phyloP scores from a whole-genome alignment of 2,888 invertebrate genomes.

The Meteorus cinctellus region DNA sequence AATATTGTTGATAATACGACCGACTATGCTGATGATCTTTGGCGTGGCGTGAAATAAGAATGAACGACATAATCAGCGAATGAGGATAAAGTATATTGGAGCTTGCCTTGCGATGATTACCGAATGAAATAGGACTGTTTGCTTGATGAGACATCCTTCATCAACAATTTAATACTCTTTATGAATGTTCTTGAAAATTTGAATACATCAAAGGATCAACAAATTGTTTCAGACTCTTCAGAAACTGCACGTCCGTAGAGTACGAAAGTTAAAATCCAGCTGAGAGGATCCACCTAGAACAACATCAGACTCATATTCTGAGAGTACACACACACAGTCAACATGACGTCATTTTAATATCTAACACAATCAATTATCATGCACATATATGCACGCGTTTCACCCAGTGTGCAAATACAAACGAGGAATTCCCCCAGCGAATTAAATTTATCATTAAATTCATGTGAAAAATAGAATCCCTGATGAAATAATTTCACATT shows the following conservation, averaged over 20 bases:
- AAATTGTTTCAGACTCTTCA: background rate
- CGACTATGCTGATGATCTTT: background rate
- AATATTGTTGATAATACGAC: no score
- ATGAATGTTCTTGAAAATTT: background rate
- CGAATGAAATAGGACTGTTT: constrained; percentile 56
- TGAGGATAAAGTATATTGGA: constrained; percentile 38
- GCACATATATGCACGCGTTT: no score
- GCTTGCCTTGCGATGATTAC: constrained; percentile 62
- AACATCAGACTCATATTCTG: no score
- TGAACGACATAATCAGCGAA: constrained; percentile 10
- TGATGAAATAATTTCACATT: no score
- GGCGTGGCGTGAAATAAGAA: no score
- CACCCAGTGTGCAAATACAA: no score
- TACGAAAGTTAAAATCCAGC: background rate
- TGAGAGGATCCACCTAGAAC: background rate
- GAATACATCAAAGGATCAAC: background rate
- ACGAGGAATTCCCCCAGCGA: no score
- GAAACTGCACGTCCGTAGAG: background rate
- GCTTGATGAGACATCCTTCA: background rate
- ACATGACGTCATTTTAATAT: no score
- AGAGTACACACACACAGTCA: no score
- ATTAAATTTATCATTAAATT: no score
- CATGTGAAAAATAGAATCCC: no score
- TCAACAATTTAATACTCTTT: background rate
- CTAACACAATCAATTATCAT: no score